Conservation (phyloP, 1,140 invertebrate genomes). For the Caenorhabditis inopinata region DNA sequence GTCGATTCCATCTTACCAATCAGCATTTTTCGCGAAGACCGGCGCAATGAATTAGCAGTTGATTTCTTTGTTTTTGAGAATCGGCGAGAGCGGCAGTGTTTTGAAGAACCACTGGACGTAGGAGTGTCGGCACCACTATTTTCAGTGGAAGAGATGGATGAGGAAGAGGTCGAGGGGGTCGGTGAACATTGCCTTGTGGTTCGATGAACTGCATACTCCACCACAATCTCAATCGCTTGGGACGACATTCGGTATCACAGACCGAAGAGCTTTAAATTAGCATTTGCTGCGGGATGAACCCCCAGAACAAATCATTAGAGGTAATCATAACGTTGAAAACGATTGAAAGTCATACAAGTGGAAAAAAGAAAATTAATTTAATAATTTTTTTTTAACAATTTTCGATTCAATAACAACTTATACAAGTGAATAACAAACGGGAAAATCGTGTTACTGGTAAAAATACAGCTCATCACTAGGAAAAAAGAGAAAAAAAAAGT, state of each 20-base stretch:
- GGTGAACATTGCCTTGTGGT: background rate
- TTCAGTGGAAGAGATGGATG: background rate
- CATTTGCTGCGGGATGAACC: background rate
- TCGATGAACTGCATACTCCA: background rate
- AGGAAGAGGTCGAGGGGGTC: background rate
- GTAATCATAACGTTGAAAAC: background rate
- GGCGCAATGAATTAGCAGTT: background rate
- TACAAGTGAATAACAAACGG: conserved; percentile 7
- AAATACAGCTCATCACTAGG: background rate
- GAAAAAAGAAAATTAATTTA: background rate
- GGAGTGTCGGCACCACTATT: no score
- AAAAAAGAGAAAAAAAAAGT: background rate
- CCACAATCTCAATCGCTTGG: background rate
- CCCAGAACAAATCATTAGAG: background rate
- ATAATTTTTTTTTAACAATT: background rate
- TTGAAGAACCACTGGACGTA: no score
- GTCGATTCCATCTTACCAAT: background rate
- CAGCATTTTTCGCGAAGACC: background rate
- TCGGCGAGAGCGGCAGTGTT: background rate
- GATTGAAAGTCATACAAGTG: background rate
- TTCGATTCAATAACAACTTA: background rate
- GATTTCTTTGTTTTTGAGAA: background rate
- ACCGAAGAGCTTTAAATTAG: background rate
- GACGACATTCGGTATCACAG: background rate
- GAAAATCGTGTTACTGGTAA: background rate